phyloP scores from a whole-genome alignment of 2,888 invertebrate genomes.

The Platycheirus rosarum region DNA sequence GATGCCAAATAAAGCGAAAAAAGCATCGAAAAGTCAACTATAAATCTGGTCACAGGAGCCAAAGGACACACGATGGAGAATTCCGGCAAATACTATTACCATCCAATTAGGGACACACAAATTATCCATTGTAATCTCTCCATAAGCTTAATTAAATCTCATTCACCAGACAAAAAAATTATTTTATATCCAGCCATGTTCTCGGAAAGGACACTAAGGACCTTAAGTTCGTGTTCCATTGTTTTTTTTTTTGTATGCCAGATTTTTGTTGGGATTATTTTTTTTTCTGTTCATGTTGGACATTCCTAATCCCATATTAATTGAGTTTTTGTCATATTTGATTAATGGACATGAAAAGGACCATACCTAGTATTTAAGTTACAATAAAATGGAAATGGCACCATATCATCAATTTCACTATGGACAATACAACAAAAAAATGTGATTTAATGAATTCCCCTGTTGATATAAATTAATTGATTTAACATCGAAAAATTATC shows the following conservation, averaged over 20 bases:
- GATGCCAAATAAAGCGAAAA: too few relatives aligned
- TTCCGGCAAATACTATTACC: slow-evolving; percentile 14
- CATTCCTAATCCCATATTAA: slow-evolving; percentile 39
- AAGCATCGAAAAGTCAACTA: background rate
- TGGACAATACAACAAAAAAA: background rate
- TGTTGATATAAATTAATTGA: slow-evolving; percentile 30
- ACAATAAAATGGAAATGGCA: too few relatives aligned
- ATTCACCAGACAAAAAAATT: slow-evolving; percentile 33
- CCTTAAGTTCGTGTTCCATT: background rate
- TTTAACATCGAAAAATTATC: slow-evolving; percentile 4
- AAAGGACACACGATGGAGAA: background rate
- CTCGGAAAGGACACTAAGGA: slow-evolving; percentile 3
- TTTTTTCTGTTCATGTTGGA: slow-evolving; percentile 26
- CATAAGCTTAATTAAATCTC: slow-evolving; percentile 35
- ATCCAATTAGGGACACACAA: slow-evolving; percentile 7
- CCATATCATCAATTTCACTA: too few relatives aligned
- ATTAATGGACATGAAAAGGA: slow-evolving; percentile 30
- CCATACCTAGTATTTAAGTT: background rate
- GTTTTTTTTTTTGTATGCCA: background rate
- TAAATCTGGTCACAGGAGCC: background rate
- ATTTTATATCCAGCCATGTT: slow-evolving; percentile 2
- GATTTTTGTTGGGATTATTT: slow-evolving; percentile 18
- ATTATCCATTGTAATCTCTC: slow-evolving; percentile 8
- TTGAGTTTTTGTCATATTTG: slow-evolving; percentile 53
- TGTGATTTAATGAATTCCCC: slow-evolving; percentile 17